Evolutionary conservation across 2,113 vertebrate genomes (phyloP), one percentile per base, ranked within the genome.

Genomic region (Trachemys scripta): DNA sequence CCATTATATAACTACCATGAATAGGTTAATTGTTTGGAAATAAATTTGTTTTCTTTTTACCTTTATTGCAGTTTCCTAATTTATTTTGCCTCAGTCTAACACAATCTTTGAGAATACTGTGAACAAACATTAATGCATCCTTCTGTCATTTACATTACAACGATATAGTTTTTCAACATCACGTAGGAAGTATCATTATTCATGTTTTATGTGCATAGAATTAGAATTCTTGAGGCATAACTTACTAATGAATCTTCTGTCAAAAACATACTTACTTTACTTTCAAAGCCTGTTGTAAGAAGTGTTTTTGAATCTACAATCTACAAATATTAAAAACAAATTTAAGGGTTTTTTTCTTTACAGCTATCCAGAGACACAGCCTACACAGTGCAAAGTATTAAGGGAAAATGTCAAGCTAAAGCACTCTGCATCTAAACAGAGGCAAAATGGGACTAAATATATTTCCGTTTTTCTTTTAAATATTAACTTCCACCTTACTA

Each of bases 221-320:
- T 97, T 98, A 97, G 6, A 78, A 95, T 98, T 97, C 95, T 57
- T 94, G 90, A 38, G n/a, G 90, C 92, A 82, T 96, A 96, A 82
- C 49, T 95, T 94, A 82, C 81, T 97, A 97, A 98, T 97, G 78
- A 97, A 90, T 96, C 65, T 97, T 90, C 19, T 79, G 93, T 29
- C 56, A 90, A 88, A 93, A 96, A 84, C 38, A 97, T 96, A 95
- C 49, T 96, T 95, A 84, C 45, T 45, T 94, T 97, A 93, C 53
- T 93, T 97, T 97, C 97, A 96, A 97, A 97, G 94, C 93, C 96
- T 89, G 85, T 93, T 92, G 45, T 87, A 96, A 96, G 76, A 96
- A 89, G 31, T 87, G 53, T 11, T 97, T 97, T 95, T 95, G 59
- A 96, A 97, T 91, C 38, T 49, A 78, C 20, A 94, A 9, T 50